A percentile compares a stretch with the other conserved stretches of the same genome.
phyloP scores from a whole-genome alignment of 53 echinoderm and acorn worm genomes.

The Arbacia lixula region DNA sequence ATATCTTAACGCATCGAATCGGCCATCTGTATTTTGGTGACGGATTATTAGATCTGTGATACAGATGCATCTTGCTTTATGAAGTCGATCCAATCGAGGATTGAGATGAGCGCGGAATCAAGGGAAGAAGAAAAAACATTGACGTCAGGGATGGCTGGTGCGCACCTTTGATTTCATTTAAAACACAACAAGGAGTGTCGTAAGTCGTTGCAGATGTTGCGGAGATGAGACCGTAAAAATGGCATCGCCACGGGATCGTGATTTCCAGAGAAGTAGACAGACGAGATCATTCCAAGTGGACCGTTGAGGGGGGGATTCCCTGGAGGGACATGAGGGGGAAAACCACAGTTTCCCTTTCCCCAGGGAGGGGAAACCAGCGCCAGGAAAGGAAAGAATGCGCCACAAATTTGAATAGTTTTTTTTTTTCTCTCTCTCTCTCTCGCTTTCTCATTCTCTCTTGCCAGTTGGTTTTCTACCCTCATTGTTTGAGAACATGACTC shows the following conservation, averaged over 20 bases:
- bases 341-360: constrained; percentile 17
- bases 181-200: constrained; percentile 47
- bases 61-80: background rate
- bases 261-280: constrained; percentile 32
- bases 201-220: constrained; percentile 32
- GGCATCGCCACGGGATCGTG: constrained; percentile 30
- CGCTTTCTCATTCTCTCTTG: no score
- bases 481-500: constrained; percentile 29
- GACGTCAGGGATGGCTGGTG: constrained; percentile 23
- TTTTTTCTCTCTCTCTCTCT: background rate
- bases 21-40: no score
- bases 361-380: constrained; percentile 4
- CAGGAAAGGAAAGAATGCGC: constrained; percentile 20
- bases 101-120: no score
- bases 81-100: constrained; percentile 8
- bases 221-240: constrained; percentile 43
- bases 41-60: constrained; percentile 6
- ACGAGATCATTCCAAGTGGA: constrained; percentile 13
- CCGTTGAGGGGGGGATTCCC: constrained; percentile 21
- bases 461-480: no score
- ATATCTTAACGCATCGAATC: no score
- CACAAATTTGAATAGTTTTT: constrained; percentile 16
- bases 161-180: constrained; percentile 21
- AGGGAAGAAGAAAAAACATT: background rate
- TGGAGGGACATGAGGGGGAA: constrained; percentile 27